phyloP scores from a whole-genome alignment of 2,888 invertebrate genomes.

The Hydriomena furcata region DNA sequence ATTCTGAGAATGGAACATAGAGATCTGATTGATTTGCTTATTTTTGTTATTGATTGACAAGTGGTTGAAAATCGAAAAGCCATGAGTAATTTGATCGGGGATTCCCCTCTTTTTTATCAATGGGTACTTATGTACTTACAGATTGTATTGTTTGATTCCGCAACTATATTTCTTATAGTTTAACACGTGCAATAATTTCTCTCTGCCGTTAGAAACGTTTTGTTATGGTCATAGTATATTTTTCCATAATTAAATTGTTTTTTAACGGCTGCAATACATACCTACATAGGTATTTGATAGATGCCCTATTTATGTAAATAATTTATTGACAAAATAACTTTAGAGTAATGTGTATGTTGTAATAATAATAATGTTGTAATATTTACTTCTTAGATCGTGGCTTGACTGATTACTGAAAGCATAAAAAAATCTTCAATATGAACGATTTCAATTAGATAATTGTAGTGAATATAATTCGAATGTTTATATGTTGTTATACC shows the following conservation, averaged over 20 bases:
- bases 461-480: constrained; percentile 68
- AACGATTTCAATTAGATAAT: constrained; percentile 48
- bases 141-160: constrained; percentile 22
- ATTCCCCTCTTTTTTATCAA: too few relatives aligned
- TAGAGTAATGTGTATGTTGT: constrained; percentile 8
- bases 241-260: constrained; percentile 28
- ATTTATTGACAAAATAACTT: constrained; percentile 25
- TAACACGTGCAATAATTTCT: constrained; percentile 33
- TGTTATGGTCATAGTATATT: constrained; percentile 26
- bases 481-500: constrained; percentile 68
- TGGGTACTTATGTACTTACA: constrained; percentile 13
- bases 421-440: constrained; percentile 45
- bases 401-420: constrained; percentile 56
- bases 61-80: neutral
- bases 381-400: constrained; percentile 48
- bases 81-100: constrained; percentile 1
- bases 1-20: constrained; percentile 24
- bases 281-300: constrained; percentile 27
- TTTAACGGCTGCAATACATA: constrained; percentile 30
- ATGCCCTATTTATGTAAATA: constrained; percentile 33
- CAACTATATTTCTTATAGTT: constrained; percentile 28
- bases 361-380: constrained; percentile 31
- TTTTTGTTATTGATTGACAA: too few relatives aligned
- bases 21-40: constrained; percentile 37
- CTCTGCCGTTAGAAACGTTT: constrained; percentile 25